Evolutionary conservation across 2,113 vertebrate species (phyloP).

Genomic region (Apeltes quadracus): DNA sequence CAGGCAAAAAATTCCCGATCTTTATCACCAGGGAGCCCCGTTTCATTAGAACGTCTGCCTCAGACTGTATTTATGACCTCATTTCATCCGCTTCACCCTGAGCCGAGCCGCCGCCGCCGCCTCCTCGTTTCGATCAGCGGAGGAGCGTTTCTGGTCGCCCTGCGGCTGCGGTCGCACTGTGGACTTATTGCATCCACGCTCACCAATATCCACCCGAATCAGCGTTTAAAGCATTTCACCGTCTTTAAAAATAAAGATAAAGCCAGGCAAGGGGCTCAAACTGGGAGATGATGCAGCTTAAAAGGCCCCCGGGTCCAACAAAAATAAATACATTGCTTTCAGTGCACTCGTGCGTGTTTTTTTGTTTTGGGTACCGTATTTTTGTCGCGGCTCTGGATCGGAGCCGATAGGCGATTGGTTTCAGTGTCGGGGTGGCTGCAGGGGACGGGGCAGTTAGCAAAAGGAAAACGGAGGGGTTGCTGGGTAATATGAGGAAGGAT

Average conservation of each 20-base stretch:
- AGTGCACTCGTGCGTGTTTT: constrained; percentile 16
- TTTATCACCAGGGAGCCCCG: neutral
- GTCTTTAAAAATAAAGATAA: neutral
- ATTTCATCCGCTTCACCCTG: constrained; percentile 14
- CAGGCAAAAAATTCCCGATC: neutral
- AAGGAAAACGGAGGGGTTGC: constrained; percentile 9
- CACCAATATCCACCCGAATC: constrained; percentile 10
- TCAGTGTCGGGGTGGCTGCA: constrained; percentile 5
- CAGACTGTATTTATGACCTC: neutral
- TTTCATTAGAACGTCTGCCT: neutral
- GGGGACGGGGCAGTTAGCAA: neutral
- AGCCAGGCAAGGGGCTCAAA: constrained; percentile 41
- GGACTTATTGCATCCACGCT: constrained; percentile 5
- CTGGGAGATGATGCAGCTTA: constrained; percentile 20
- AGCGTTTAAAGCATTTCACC: neutral
- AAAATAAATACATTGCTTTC: constrained; percentile 14
- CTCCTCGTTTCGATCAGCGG: constrained; percentile 13
- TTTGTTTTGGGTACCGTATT: constrained; percentile 11
- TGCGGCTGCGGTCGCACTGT: neutral
- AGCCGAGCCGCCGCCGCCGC: neutral
- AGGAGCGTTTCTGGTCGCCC: constrained; percentile 13
- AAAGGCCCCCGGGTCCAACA: constrained; percentile 9
- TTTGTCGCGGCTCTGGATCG: constrained; percentile 32
- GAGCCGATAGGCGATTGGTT: constrained; percentile 25
- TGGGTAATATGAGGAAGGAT: constrained; percentile 55